Evolutionary conservation across 2,888 invertebrate species (phyloP), one percentile per base, ranked within the genome.

Genomic region (Acronicta aceris): DNA sequence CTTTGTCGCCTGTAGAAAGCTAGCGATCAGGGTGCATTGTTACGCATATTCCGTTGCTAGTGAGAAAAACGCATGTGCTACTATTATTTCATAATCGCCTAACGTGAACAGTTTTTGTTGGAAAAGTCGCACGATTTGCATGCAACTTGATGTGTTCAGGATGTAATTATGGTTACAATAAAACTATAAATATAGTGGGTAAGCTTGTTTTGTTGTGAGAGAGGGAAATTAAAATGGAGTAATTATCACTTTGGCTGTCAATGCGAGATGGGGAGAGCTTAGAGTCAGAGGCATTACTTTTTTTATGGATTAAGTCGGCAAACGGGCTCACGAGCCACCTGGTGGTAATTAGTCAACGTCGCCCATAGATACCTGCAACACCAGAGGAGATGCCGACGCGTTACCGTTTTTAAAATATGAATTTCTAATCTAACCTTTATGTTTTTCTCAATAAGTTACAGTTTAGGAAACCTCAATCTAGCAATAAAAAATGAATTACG

Each of bases 91-190:
- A 74, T 71, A 67, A 71, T 54, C 45, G 40, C n/a, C 57, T 57
- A 62, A 55, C 63, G 56, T 65, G 49, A 67, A 65, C 46, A 41
- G 55, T 74, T 75, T 76, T 75, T 75, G 62, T 65, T 49, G 6
- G 21, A 60, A 62, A 65, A 74, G 38, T 75, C 77, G 12, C 75
- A 75, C 74, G 71, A 74, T 75, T 75, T 75, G 68, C 75, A 76
- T 71, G 62, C 51, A 41, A 62, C 57, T 57, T 45, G 60, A 21
- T n/a, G 46, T 40, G 43, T 71, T 73, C 48, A 71, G 75, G 74
- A 75, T 63, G 77, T 67, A 50, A 62, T 71, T 58, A 59, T 55
- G 36, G 60, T 40, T 67, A 67, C 48, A 72, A 67, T 72, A 70
- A 70, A 72, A 70, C 73, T 13, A 51, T 72, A 66, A 69, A 67